Evolutionary conservation across 2,113 vertebrate species (phyloP).

Genomic region (Albula goreensis): DNA sequence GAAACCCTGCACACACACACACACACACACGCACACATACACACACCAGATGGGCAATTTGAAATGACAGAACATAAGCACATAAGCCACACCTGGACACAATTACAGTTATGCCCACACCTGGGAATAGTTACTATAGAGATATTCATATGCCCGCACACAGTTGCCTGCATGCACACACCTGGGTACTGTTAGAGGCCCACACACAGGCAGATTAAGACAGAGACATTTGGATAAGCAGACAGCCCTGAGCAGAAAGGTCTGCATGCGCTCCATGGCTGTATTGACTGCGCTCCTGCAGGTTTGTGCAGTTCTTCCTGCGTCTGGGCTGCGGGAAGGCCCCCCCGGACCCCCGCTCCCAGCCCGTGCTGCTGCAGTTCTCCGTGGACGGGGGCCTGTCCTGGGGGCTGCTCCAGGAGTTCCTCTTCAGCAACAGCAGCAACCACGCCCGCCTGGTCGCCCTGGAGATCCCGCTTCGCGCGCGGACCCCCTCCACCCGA

Average conservation of each 20-base stretch:
- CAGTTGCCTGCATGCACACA: neutral
- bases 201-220: neutral
- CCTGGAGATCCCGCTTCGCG: slow-evolving; percentile 88
- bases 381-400: slow-evolving; percentile 89
- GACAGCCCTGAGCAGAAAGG: too few relatives aligned
- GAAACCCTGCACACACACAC: too few relatives aligned
- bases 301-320: slow-evolving; percentile 98
- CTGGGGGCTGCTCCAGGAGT: slow-evolving; percentile 91
- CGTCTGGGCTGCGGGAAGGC: slow-evolving; percentile 94
- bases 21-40: too few relatives aligned
- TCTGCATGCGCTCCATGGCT: neutral
- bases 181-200: neutral
- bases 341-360: slow-evolving; percentile 90
- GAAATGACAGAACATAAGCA: too few relatives aligned
- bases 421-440: slow-evolving; percentile 95
- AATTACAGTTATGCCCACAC: neutral
- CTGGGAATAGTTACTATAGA: neutral
- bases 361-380: slow-evolving; percentile 92
- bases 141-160: neutral
- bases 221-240: neutral
- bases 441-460: slow-evolving; percentile 91
- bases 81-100: neutral
- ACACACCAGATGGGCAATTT: too few relatives aligned
- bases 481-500: slow-evolving; percentile 81
- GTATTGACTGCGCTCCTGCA: slow-evolving; percentile 48